phyloP scores from a whole-genome alignment of 2,888 invertebrate species.

The Ennomos erosarius region DNA sequence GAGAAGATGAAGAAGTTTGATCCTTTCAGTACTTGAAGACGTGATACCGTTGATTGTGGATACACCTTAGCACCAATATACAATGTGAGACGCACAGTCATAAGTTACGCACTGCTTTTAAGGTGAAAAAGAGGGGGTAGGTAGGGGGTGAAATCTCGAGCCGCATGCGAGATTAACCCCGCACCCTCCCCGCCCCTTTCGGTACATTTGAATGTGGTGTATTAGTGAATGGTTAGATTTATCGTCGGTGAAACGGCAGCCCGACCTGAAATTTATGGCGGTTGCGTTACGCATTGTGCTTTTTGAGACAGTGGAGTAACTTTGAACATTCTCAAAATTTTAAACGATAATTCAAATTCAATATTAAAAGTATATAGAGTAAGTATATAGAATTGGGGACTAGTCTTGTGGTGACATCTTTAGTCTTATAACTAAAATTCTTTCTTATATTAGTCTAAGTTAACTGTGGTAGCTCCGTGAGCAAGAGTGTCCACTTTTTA shows the following conservation, averaged over 20 bases:
- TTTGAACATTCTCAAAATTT: constrained; percentile 6
- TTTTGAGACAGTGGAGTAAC: constrained; percentile 31
- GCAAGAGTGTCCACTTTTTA: no score
- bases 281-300: constrained; percentile 39
- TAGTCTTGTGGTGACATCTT: no score
- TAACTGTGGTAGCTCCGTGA: no score
- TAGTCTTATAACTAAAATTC: no score
- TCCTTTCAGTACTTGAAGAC: no score
- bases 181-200: constrained; percentile 36
- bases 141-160: constrained; percentile 35
- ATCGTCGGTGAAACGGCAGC: constrained; percentile 65
- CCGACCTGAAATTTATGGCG: constrained; percentile 67
- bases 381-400: no score
- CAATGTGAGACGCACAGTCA: constrained; percentile 36
- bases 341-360: no score
- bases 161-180: constrained; percentile 43
- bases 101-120: constrained; percentile 50
- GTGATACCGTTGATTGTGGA: background rate
- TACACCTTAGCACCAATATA: constrained; percentile 9
- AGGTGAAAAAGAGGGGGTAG: constrained; percentile 38
- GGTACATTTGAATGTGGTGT: constrained; percentile 79
- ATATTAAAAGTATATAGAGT: no score
- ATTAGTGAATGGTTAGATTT: constrained; percentile 79
- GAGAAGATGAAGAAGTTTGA: no score
- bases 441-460: no score